These are phyloP conservation scores for Polia nebulosa DNA, from an alignment of 2,888 invertebrate genomes.

Conservation along the genomic window DNA sequence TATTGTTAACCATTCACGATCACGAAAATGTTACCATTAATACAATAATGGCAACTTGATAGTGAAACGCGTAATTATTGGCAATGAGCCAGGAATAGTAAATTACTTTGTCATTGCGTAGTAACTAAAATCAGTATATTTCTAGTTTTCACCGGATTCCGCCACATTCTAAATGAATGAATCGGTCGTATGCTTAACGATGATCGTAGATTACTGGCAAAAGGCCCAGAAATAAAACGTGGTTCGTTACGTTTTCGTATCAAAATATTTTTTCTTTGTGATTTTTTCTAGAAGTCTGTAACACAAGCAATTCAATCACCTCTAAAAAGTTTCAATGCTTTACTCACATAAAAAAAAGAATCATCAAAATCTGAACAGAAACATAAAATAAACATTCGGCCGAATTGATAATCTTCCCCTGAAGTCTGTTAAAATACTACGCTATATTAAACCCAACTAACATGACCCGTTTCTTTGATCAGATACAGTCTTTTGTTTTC, in stretches of 20 bases:
- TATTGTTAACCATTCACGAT: not conserved
- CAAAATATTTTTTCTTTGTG: constrained; percentile 1
- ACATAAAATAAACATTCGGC: no score
- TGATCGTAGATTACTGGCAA: constrained; percentile 12
- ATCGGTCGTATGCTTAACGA: constrained; percentile 11
- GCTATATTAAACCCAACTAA: not conserved
- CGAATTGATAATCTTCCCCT: no score
- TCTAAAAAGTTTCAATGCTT: not conserved
- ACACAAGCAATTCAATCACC: not conserved
- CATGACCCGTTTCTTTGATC: not conserved
- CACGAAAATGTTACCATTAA: not conserved
- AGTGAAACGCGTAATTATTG: constrained; percentile 27
- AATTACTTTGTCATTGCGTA: constrained; percentile 20
- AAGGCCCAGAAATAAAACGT: constrained; percentile 7
- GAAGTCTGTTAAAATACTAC: no score
- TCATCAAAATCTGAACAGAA: no score
- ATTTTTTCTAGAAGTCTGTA: no score
- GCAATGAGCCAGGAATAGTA: constrained; percentile 28
- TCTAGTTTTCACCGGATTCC: constrained; percentile 6
- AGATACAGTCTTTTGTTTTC: no score
- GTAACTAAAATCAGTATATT: not conserved
- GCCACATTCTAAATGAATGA: constrained; percentile 45
- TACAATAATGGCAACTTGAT: constrained; percentile 8
- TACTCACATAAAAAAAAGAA: no score
- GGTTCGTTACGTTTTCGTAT: not conserved